Conservation (phyloP, 2,888 invertebrate species). For the Andrena praecox region DNA sequence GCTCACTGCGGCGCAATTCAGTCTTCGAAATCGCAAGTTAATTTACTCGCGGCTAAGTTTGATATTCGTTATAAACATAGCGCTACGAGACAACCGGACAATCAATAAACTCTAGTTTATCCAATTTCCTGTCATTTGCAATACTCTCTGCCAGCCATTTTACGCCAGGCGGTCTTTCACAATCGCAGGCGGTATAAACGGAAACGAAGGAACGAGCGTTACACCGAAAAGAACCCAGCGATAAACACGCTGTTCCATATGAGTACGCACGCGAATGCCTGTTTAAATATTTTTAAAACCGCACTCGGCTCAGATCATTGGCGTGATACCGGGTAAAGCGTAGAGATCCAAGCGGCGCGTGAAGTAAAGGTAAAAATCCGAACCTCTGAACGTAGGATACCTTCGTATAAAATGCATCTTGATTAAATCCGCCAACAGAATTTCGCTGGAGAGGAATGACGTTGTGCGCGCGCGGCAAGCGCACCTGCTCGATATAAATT, state of each 20-base stretch:
- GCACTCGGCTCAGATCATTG: neutral
- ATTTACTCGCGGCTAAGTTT: too few species aligned
- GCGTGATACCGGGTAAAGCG: neutral
- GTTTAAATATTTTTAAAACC: neutral
- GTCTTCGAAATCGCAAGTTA: too few species aligned
- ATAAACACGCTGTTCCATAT: neutral
- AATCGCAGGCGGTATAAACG: neutral
- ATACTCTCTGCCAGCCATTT: too few species aligned
- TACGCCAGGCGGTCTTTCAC: neutral
- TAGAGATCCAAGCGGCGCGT: neutral
- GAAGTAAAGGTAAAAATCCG: neutral
- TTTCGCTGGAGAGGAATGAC: conserved; percentile 18
- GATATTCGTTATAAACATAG: too few species aligned
- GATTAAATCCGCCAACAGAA: neutral
- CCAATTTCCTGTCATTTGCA: too few species aligned
- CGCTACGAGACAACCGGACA: too few species aligned
- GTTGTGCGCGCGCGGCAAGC: conserved; percentile 16
- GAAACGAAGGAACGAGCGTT: neutral
- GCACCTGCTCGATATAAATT: conserved; percentile 57
- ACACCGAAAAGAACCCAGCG: neutral
- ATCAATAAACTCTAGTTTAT: too few species aligned
- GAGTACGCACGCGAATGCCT: neutral
- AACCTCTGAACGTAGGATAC: neutral
- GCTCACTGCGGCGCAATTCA: too few species aligned
- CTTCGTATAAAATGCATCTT: conserved; percentile 19